phyloP scores from a whole-genome alignment of 2,888 invertebrate genomes.

The Standfussiana lucernea region DNA sequence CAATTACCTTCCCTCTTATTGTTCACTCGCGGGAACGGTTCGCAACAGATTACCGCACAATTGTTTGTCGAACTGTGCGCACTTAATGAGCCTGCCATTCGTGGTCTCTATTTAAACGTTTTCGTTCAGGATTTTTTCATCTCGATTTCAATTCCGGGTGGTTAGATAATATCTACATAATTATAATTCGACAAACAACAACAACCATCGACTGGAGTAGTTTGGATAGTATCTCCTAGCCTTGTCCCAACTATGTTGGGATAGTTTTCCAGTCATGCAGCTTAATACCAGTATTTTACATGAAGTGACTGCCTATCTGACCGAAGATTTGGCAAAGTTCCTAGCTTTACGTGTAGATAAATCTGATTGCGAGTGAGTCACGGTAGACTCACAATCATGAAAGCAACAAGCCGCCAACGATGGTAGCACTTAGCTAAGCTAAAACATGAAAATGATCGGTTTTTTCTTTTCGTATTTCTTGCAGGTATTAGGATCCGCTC shows the following conservation, averaged over 20 bases:
- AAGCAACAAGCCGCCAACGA: background rate
- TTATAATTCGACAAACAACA: too few species aligned
- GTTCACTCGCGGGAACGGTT: conserved; percentile 61
- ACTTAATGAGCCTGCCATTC: conserved; percentile 64
- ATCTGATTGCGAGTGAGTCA: background rate
- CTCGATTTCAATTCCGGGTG: background rate
- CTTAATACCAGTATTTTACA: too few species aligned
- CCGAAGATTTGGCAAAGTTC: too few species aligned
- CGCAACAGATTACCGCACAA: conserved; percentile 64
- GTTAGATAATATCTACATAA: background rate
- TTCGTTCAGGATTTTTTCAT: conserved; percentile 12
- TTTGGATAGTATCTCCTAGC: too few species aligned
- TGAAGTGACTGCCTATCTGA: too few species aligned
- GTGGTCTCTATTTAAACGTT: conserved; percentile 58
- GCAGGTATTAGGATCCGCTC: conserved; percentile 5
- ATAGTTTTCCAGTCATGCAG: too few species aligned
- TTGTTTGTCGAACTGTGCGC: conserved; percentile 56
- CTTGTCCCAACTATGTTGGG: too few species aligned
- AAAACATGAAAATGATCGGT: conserved; percentile 28
- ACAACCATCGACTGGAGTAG: too few species aligned
- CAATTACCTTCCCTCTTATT: conserved; percentile 68
- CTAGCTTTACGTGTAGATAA: background rate
- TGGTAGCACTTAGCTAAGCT: conserved; percentile 10
- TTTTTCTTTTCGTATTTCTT: conserved; percentile 34
- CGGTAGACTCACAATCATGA: background rate